Percentiles rank a stretch among this genome's conserved stretches.
Conservation (phyloP, 2,888 invertebrate species). For the Crocallis elinguaria region DNA sequence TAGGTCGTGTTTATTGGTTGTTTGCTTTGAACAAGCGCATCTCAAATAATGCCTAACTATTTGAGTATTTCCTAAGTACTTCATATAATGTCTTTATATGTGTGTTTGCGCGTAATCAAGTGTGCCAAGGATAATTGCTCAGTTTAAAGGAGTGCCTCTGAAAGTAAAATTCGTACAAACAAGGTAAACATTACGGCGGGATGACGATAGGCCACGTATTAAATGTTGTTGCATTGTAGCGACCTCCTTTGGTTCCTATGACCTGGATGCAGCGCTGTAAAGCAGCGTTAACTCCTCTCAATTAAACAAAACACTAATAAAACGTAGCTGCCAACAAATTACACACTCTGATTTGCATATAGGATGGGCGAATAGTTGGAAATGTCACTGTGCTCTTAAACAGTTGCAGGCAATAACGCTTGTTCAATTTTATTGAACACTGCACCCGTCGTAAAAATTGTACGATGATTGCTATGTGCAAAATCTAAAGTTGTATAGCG, state of each 20-base stretch:
- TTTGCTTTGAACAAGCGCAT: slow-evolving; percentile 50
- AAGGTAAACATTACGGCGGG: slow-evolving; percentile 34
- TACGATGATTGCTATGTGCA: not conserved
- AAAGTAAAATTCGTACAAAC: slow-evolving; percentile 39
- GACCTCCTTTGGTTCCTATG: slow-evolving; percentile 16
- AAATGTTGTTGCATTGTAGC: slow-evolving; percentile 30
- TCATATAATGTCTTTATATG: slow-evolving; percentile 34
- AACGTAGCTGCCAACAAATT: slow-evolving; percentile 34
- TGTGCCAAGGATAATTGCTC: slow-evolving; percentile 42
- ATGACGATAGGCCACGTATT: slow-evolving; percentile 40
- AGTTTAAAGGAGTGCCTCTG: slow-evolving; percentile 31
- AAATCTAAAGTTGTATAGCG: not conserved
- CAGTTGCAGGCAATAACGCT: slow-evolving; percentile 15
- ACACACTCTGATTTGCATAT: slow-evolving; percentile 32
- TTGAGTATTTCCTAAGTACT: slow-evolving; percentile 39
- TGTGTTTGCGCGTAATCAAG: slow-evolving; percentile 35
- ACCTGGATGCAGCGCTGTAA: slow-evolving; percentile 13
- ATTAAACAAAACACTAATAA: slow-evolving; percentile 34
- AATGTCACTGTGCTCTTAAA: slow-evolving; percentile 32
- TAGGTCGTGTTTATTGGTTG: slow-evolving; percentile 76
- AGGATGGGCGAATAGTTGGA: slow-evolving; percentile 27
- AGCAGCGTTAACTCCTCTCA: slow-evolving; percentile 27
- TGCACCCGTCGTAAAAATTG: not conserved
- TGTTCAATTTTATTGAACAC: not conserved
- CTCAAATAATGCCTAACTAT: slow-evolving; percentile 41